Base-by-base conservation (phyloP, 2,113 vertebrate species). In the Xenopus borealis region DNA sequence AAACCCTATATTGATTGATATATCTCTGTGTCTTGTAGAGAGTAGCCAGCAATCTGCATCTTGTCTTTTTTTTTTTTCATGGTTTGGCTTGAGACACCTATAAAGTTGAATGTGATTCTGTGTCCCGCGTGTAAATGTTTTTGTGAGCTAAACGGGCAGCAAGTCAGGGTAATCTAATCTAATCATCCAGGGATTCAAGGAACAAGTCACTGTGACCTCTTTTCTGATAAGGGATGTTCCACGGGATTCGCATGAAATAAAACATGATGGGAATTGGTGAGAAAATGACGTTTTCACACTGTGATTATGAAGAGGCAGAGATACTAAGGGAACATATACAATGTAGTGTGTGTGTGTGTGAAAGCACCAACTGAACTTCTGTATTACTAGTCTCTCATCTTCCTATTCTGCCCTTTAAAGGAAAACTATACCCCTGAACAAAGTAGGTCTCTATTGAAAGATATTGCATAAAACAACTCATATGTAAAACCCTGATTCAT, bases 31-130 rank as follows among this genome's bases (percentile, higher is more conserved):
- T 77, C 74, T 70, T 66, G 72, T 73, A 66, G 74, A 63, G 70
- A 75, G 40, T 68, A 61, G 72, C 52, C 66, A 68, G n/a, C 47
- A 69, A 64, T 30, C 58, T 64, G 74, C 74, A 77, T 77, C 50
- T 70, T 77, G 66, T 77, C 27, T 77, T 77, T 77, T 18, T 77
- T 70, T 27, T 27, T 27, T n/a, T n/a, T n/a, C n/a, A n/a, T 77
- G 62, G 69, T 62, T 64, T 77, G 66, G 59, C 74, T 77, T 67
- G 53, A 77, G 61, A 75, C 64, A 67, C 17, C 62, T 76, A 76
- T 77, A 77, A 77, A 77, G 67, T 70, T 77, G 59, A 77, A 77
- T 77, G 74, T 77, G 66, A 77, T 70, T 77, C 67, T 77, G 67
- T 61, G 62, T 64, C 16, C 13, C 11, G 66, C 57, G 59, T 70